Evolutionary conservation across 1,140 invertebrate species (phyloP).

Genomic region (Lerema accius): DNA sequence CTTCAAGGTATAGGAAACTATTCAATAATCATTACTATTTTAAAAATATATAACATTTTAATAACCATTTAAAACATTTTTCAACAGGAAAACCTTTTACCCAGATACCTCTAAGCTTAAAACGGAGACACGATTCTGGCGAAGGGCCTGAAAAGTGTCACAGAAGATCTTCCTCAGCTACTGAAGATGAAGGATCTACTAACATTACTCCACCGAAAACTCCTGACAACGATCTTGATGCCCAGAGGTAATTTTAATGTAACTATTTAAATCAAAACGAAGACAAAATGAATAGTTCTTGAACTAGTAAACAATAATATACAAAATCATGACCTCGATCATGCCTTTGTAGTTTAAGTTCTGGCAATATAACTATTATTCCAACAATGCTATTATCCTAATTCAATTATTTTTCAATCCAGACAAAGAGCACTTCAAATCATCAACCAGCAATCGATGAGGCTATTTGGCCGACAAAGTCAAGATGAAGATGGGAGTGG

Average conservation of each 20-base stretch:
- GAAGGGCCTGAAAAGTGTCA: constrained; percentile 65
- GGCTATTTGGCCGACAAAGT: constrained; percentile 64
- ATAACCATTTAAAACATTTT: constrained; percentile 31
- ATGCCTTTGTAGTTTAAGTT: too few species aligned
- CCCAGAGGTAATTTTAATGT: constrained; percentile 58
- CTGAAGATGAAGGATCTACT: constrained; percentile 74
- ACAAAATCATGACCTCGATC: not conserved
- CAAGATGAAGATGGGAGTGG: constrained; percentile 77
- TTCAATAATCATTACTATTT: too few species aligned
- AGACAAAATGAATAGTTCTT: too few species aligned
- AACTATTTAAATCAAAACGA: too few species aligned
- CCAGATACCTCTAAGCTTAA: constrained; percentile 70
- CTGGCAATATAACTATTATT: constrained; percentile 7
- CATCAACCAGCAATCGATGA: constrained; percentile 74
- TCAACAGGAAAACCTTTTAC: constrained; percentile 71
- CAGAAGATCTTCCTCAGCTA: constrained; percentile 72
- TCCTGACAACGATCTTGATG: constrained; percentile 73
- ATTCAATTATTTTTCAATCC: constrained; percentile 24
- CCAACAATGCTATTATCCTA: not conserved
- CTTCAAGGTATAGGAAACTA: constrained; percentile 66
- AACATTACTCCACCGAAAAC: constrained; percentile 78
- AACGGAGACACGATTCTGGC: constrained; percentile 68
- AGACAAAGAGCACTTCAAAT: constrained; percentile 78
- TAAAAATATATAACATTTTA: too few species aligned
- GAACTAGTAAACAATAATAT: too few species aligned